Conservation (phyloP, 2,113 vertebrate species). For the Psittacula cyanocephala region DNA sequence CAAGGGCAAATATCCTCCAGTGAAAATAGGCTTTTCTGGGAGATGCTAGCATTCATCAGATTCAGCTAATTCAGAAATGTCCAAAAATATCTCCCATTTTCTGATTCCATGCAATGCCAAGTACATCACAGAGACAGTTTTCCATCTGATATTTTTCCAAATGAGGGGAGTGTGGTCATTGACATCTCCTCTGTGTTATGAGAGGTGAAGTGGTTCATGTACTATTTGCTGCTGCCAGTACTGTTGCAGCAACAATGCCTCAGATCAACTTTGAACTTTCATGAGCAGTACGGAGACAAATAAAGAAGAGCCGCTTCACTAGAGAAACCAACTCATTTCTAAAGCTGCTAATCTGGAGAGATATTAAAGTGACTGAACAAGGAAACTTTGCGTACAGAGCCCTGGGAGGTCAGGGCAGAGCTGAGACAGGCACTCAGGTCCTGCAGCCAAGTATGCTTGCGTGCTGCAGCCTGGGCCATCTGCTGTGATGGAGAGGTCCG, state of each 20-base stretch:
- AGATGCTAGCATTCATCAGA: rapidly evolving
- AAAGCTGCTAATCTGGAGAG: not conserved
- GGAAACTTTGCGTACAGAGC: rapidly evolving
- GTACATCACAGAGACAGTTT: not conserved
- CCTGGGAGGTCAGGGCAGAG: not conserved
- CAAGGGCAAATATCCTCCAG: not conserved
- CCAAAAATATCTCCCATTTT: not conserved
- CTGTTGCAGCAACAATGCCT: not conserved
- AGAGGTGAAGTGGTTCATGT: too few species aligned
- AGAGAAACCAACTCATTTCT: not conserved
- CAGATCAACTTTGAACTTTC: rapidly evolving
- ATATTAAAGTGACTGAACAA: not conserved
- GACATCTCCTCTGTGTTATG: not conserved
- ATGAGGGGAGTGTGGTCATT: not conserved
- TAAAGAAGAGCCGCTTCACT: not conserved
- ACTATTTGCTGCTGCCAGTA: not conserved
- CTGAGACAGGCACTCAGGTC: rapidly evolving
- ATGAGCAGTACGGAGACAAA: not conserved
- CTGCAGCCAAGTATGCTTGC: too few species aligned
- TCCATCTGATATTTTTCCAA: not conserved
- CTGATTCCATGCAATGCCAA: not conserved
- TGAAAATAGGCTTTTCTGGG: not conserved
- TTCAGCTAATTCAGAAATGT: not conserved
- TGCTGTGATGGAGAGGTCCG: not conserved
- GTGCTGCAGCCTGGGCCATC: not conserved